phyloP scores from a whole-genome alignment of 2,888 invertebrate genomes.

The Drosophila siamana region DNA sequence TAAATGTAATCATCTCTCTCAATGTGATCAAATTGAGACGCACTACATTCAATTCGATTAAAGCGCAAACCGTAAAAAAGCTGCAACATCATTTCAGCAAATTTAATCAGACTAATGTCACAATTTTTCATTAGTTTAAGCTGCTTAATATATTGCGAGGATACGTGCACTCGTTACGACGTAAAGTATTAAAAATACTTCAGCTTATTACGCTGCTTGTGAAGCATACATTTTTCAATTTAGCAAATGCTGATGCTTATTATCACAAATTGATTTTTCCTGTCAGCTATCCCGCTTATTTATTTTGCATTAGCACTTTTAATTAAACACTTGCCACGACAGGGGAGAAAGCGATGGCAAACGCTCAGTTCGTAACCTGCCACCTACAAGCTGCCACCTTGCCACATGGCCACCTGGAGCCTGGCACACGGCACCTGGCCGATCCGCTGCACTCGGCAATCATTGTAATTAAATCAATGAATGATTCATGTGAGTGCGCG shows the following conservation, averaged over 20 bases:
- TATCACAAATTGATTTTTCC: constrained; percentile 78
- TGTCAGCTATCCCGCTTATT: constrained; percentile 67
- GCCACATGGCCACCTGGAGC: background rate
- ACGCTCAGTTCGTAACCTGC: constrained; percentile 22
- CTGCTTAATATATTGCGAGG: background rate
- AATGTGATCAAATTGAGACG: too few relatives aligned
- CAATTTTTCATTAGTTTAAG: constrained; percentile 11
- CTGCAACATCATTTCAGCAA: background rate
- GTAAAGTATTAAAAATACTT: constrained; percentile 15
- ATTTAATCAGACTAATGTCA: background rate
- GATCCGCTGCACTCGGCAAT: constrained; percentile 62
- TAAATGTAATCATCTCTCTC: background rate
- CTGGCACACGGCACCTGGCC: constrained; percentile 5
- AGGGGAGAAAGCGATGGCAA: constrained; percentile 27
- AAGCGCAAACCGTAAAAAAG: background rate
- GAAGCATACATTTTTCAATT: constrained; percentile 43
- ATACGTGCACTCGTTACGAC: too few relatives aligned
- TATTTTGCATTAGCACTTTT: constrained; percentile 82
- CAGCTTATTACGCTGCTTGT: constrained; percentile 26
- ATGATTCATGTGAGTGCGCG: constrained; percentile 79
- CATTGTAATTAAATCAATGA: constrained; percentile 82
- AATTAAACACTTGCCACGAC: constrained; percentile 67
- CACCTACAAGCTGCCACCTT: constrained; percentile 2
- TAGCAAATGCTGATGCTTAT: constrained; percentile 57
- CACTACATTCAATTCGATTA: background rate